A percentile compares a stretch with the other conserved stretches of the same genome.
Evolutionary conservation across 2,797 vertebrate genomes (phyloP).

Genomic region (Poeciliopsis turneri): DNA sequence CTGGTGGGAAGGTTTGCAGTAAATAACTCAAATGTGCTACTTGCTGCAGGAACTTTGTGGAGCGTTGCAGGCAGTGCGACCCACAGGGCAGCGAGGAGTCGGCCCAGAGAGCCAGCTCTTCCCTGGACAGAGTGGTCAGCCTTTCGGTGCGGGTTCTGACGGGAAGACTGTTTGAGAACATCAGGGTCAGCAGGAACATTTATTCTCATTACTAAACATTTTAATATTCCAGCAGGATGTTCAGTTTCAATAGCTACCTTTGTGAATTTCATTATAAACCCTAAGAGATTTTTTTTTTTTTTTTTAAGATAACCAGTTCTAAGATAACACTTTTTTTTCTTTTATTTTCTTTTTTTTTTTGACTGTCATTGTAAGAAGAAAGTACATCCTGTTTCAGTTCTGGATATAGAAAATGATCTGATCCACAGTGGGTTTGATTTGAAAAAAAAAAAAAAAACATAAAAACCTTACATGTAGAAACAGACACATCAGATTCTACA

Average conservation of each 20-base stretch:
- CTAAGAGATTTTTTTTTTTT: not conserved
- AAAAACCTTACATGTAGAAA: not conserved
- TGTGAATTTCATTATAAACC: not conserved
- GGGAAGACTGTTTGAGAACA: slow-evolving; percentile 86
- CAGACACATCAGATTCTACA: not conserved
- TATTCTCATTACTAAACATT: not conserved
- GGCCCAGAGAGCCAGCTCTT: slow-evolving; percentile 79
- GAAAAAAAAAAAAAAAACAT: too few species aligned
- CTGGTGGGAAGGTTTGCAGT: not conserved
- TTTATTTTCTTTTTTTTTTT: not conserved
- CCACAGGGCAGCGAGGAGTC: slow-evolving; percentile 84
- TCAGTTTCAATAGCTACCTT: not conserved
- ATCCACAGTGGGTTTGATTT: not conserved
- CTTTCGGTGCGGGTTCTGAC: slow-evolving; percentile 87
- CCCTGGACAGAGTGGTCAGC: slow-evolving; percentile 85
- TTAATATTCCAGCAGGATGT: not conserved
- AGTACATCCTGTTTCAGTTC: not conserved
- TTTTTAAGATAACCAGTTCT: not conserved
- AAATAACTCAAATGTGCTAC: not conserved
- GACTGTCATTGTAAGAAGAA: not conserved
- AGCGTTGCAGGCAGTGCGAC: slow-evolving; percentile 87
- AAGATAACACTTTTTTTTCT: not conserved
- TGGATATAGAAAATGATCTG: not conserved
- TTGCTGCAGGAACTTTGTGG: slow-evolving; percentile 82
- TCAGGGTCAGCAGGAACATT: slow-evolving; percentile 82